Base-by-base conservation (phyloP, 2,113 vertebrate genomes). In the Oryctolagus cuniculus region DNA sequence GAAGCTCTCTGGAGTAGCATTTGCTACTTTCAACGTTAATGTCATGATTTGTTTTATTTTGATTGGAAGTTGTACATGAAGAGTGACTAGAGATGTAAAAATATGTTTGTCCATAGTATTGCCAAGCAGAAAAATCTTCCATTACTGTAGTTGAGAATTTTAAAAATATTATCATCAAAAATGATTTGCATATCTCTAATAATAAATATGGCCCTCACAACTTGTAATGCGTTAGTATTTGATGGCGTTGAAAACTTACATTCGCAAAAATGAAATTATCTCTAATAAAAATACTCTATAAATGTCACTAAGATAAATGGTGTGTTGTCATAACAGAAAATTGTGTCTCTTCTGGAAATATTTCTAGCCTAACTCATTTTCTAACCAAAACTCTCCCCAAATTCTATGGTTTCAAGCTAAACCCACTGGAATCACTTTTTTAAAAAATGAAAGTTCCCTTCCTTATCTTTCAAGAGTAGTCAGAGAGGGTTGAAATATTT, bases 291-390 rank as follows among this genome's bases (percentile, higher is more conserved):
- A 64, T 93, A 38, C 72, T 82, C 73, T 53, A 75, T 92, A 93
- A 96, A 93, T 89, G 86, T 96, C 94, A 92, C n/a, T 92, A 79
- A 95, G 73, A 93, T 93, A 95, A 96, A 95, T 94, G 92, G 94
- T 51, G n/a, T 79, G 53, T 95, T 95, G 90, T 92, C 29, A 67
- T 96, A 95, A 93, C 53, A 80, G 87, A 55, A 88, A 93, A 90
- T 78, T 53, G 13, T 90, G 22, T 84, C 9, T 94, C 55, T 61
- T 87, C 38, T 69, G 55, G 72, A 36, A 94, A 3, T 24, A 84
- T 81, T 95, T 93, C 93, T 61, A 93, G 77, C 44, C 16, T 87
- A 93, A 97, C 77, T 58, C 73, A 79, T 93, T 44, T 44, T 44
- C 44, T 49, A 87, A 77, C 6, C 55, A 61, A 93, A 89, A 89